Evolutionary conservation across 2,797 vertebrate species (phyloP), one percentile per base, ranked within the genome.

Genomic region (Arctocebus calabarensis): DNA sequence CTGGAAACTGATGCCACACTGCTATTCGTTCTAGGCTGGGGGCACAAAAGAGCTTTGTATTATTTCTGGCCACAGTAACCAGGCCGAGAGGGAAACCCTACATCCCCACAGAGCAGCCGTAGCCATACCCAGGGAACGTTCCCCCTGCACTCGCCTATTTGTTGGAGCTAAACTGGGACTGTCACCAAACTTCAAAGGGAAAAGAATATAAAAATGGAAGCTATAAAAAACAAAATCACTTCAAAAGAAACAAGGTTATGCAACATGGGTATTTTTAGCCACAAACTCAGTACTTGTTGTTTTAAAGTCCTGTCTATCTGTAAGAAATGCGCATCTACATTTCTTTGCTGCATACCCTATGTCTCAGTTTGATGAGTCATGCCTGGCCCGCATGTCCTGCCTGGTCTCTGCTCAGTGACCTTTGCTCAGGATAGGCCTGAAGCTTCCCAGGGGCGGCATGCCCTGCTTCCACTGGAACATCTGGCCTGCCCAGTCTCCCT

Each of bases 191-290:
- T 43, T 90, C 73, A 87, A 81, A 82, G 37, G 19, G 22, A 70
- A 89, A 94, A 83, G 14, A 73, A 61, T 8, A 74, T 10, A 77
- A 52, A 90, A 25, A 84, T 12, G 16, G 40, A 68, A 74, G 34
- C 20, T 40, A 68, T 45, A 8, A 74, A 66, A 59, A 34, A 43
- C 6, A 7, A 87, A 87, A 32, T 40, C 81, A 66, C 61, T 90
- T 96, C 32, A 84, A 92, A 94, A 73, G 66, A 52, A 83, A 70
- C 13, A 8, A 22, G 57, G 45, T 68, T 77, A 1, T 25, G 22
- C 2, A 37, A 25, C 0, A 4, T 9, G 73, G 25, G 84, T 17
- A 64, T 64, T 73, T 77, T 73, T 74, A 89, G 71, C 40, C 22
- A 62, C 6, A 25, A 78, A 70, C 57, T 59, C 52, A 52, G 83